A percentile compares a stretch with the other conserved stretches of the same genome.
phyloP scores from a whole-genome alignment of 2,888 invertebrate genomes.

The Eilema depressum region DNA sequence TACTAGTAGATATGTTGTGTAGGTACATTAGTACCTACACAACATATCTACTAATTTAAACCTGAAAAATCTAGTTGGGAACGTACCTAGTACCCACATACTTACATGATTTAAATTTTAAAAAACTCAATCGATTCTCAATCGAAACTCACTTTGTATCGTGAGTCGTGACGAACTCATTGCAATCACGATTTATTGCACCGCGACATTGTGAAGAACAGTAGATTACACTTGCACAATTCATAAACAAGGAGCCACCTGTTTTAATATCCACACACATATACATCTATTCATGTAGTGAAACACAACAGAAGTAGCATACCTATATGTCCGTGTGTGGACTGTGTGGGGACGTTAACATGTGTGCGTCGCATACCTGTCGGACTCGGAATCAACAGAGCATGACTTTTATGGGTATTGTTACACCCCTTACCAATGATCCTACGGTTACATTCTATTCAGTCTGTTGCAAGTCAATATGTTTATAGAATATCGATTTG shows the following conservation, averaged over 20 bases:
- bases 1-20: background rate
- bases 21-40: too few species aligned
- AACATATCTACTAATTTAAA: too few species aligned
- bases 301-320: conserved; percentile 33
- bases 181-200: conserved; percentile 46
- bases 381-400: conserved; percentile 70
- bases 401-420: conserved; percentile 70
- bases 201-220: conserved; percentile 45
- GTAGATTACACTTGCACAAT: conserved; percentile 56
- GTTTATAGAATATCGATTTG: conserved; percentile 24
- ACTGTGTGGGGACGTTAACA: conserved; percentile 27
- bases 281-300: conserved; percentile 23
- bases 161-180: conserved; percentile 37
- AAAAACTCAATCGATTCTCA: too few species aligned
- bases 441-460: conserved; percentile 44
- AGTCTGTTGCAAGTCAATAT: conserved; percentile 28
- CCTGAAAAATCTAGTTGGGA: too few species aligned
- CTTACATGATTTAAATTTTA: background rate
- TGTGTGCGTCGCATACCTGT: conserved; percentile 64
- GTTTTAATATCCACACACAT: conserved; percentile 35
- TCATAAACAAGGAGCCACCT: conserved; percentile 64
- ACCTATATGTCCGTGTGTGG: conserved; percentile 33
- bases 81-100: background rate
- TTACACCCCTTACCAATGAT: conserved; percentile 66
- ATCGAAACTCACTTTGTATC: conserved; percentile 38